Percentiles rank a stretch among this genome's conserved stretches.
These are phyloP conservation scores for Ochropacha duplaris DNA, from an alignment of 2,888 invertebrate genomes.

Conservation along the genomic window DNA sequence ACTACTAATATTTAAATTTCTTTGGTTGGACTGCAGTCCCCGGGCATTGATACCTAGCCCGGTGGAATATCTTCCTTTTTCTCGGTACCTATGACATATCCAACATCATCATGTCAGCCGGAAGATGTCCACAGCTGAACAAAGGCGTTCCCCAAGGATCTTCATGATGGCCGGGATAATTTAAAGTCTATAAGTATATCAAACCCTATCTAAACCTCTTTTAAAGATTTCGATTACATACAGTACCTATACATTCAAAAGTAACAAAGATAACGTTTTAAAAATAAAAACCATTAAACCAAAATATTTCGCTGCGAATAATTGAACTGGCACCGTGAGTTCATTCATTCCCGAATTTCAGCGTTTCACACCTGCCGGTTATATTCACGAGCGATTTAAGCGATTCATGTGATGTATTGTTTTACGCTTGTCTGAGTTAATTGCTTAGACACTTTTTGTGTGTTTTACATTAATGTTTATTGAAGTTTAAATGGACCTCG, in stretches of 20 bases:
- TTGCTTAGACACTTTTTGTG: neutral
- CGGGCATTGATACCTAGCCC: no score
- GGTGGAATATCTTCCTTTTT: no score
- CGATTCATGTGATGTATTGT: neutral
- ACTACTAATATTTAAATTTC: no score
- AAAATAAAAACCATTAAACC: neutral
- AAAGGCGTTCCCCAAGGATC: no score
- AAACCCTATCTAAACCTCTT: neutral
- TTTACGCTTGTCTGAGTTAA: neutral
- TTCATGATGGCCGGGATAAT: no score
- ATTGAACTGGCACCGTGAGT: neutral
- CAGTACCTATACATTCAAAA: neutral
- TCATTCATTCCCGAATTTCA: neutral
- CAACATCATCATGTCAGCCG: no score
- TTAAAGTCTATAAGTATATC: no score
- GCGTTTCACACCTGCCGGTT: neutral
- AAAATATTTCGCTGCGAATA: neutral
- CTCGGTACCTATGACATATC: no score
- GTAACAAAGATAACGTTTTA: neutral
- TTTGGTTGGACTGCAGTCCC: no score
- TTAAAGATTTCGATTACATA: neutral
- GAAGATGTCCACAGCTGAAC: no score
- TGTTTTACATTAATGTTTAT: neutral
- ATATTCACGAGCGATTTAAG: neutral
- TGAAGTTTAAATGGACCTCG: no score